phyloP scores from a whole-genome alignment of 2,113 vertebrate species.

The Chamaea fasciata region DNA sequence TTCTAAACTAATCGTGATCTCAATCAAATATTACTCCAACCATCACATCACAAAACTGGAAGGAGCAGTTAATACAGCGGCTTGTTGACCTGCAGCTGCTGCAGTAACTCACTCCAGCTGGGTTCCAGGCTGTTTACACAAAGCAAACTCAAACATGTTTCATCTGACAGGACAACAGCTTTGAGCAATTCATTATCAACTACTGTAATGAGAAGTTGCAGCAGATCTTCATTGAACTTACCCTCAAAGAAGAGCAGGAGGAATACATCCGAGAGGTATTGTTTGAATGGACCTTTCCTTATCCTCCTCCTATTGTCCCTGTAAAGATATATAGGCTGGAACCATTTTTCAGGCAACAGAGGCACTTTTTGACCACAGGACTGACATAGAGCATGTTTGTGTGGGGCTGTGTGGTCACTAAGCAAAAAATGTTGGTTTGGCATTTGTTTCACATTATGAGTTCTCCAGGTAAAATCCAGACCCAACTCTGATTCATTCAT shows the following conservation, averaged over 20 bases:
- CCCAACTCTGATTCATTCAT: neutral
- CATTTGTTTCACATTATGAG: neutral
- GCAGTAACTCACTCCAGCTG: neutral
- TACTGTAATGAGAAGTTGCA: slow-evolving; percentile 98
- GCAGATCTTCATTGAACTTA: slow-evolving; percentile 98
- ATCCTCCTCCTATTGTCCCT: fast-evolving
- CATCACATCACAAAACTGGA: neutral
- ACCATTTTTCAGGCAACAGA: neutral
- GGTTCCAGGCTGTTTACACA: neutral
- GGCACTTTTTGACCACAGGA: neutral
- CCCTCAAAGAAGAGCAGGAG: slow-evolving; percentile 95
- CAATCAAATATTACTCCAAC: neutral
- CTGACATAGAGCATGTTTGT: neutral
- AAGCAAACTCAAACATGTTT: neutral
- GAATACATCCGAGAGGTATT: slow-evolving; percentile 93
- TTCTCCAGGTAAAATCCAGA: neutral
- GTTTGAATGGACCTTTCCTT: neutral
- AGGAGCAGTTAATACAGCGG: neutral
- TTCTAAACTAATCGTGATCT: neutral
- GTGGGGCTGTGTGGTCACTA: neutral
- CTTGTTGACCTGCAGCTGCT: neutral
- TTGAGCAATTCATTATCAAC: slow-evolving; percentile 99
- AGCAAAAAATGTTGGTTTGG: neutral
- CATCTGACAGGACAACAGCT: slow-evolving; percentile 91
- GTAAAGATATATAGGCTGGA: neutral